phyloP scores from a whole-genome alignment of 2,113 vertebrate species.

The Promerops cafer region DNA sequence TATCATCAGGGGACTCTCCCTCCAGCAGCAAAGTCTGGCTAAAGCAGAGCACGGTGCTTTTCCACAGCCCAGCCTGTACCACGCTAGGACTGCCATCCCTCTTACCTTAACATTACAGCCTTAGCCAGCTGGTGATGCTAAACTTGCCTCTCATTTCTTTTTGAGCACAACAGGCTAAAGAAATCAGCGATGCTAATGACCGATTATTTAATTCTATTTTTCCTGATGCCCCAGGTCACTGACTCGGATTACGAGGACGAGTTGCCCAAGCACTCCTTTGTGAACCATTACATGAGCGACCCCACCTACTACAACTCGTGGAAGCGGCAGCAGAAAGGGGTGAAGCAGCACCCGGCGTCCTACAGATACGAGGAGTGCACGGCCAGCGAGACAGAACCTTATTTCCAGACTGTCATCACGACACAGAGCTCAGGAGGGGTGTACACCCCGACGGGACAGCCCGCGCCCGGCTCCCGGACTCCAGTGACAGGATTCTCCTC shows the following conservation, averaged over 20 bases:
- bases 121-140: neutral
- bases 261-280: constrained; percentile 92
- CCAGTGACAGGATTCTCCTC: constrained; percentile 96
- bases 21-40: neutral
- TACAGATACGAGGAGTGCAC: constrained; percentile 87
- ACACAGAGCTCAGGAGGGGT: constrained; percentile 93
- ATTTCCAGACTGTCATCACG: constrained; percentile 91
- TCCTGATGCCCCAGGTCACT: constrained; percentile 69
- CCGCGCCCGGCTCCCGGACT: constrained; percentile 83
- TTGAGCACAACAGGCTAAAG: neutral
- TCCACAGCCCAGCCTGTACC: neutral
- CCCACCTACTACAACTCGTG: constrained; percentile 95
- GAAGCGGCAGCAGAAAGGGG: constrained; percentile 88
- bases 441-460: constrained; percentile 85
- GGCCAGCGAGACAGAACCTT: constrained; percentile 76
- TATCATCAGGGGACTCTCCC: neutral
- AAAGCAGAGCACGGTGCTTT: neutral
- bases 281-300: constrained; percentile 98
- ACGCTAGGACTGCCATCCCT: neutral
- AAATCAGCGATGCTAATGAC: neutral
- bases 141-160: neutral
- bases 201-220: neutral
- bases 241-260: constrained; percentile 93
- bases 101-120: neutral
- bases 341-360: constrained; percentile 72